A percentile compares a stretch with the other conserved stretches of the same genome.
Evolutionary conservation across 35 echinoderm and acorn worm genomes (phyloP).

Genomic region (Apostichopus japonicus): DNA sequence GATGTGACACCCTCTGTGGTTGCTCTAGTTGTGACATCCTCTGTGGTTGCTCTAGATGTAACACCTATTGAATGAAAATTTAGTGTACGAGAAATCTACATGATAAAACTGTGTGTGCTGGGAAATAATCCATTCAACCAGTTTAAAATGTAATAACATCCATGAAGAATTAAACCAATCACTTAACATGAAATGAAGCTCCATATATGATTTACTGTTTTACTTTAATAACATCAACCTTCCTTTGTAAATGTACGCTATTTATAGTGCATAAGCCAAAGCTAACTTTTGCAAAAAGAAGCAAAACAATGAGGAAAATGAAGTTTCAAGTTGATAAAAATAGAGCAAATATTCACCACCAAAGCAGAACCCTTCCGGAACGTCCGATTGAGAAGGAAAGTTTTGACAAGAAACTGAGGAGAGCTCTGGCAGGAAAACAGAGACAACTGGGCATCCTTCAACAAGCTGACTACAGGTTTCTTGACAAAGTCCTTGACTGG

Average conservation of each 20-base stretch:
- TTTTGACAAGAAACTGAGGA: background rate
- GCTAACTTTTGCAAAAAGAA: no score
- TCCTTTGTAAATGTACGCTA: no score
- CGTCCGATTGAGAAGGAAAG: background rate
- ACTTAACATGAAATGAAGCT: no score
- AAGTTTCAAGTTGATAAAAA: background rate
- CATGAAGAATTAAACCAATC: no score
- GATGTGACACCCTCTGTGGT: background rate
- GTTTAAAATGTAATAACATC: no score
- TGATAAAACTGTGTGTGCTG: no score
- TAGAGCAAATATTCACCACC: background rate
- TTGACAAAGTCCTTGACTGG: conserved; percentile 18
- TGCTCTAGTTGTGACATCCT: no score
- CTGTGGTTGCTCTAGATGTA: background rate
- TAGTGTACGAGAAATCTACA: background rate
- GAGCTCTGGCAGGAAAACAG: background rate
- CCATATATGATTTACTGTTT: no score
- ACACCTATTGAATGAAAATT: background rate
- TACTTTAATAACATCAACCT: no score
- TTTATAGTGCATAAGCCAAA: no score
- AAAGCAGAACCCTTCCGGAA: background rate
- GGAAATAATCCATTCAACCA: no score
- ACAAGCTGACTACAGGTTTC: conserved; percentile 16
- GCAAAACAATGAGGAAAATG: background rate
- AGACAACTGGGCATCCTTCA: background rate